Conservation (phyloP, 1,140 invertebrate genomes). For the Ganaspis sp. region DNA sequence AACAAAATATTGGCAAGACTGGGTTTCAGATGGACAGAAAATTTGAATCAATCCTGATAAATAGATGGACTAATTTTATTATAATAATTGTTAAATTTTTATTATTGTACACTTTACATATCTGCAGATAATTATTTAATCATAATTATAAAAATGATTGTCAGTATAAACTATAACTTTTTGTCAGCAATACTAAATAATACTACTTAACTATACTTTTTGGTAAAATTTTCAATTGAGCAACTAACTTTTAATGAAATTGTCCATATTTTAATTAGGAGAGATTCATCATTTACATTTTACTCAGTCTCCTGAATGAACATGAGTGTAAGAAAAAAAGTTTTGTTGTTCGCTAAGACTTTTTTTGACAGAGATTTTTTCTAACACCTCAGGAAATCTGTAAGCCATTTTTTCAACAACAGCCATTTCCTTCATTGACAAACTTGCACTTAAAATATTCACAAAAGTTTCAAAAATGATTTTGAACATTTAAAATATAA, state of each 20-base stretch:
- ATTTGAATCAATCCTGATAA: slow-evolving; percentile 15
- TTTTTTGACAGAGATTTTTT: slow-evolving; percentile 24
- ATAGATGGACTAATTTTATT: not conserved
- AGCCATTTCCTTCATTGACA: slow-evolving; percentile 10
- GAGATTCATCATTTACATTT: not conserved
- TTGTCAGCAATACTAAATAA: not conserved
- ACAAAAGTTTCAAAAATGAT: too few relatives aligned
- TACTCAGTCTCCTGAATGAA: not conserved
- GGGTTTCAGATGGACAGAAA: slow-evolving; percentile 51
- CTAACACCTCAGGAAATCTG: slow-evolving; percentile 7
- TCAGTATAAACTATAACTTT: not conserved
- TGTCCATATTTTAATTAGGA: not conserved
- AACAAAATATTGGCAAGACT: slow-evolving; percentile 76
- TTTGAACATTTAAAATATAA: not conserved
- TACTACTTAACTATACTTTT: not conserved
- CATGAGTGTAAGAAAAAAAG: not conserved
- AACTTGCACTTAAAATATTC: slow-evolving; percentile 8
- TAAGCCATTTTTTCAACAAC: not conserved
- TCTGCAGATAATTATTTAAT: too few relatives aligned
- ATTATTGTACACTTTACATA: not conserved
- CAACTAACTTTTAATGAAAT: not conserved
- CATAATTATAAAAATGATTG: slow-evolving; percentile 2
- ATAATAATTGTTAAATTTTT: slow-evolving; percentile 2
- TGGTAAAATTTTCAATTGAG: slow-evolving; percentile 14
- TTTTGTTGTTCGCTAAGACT: not conserved